Base-by-base conservation (phyloP, 2,113 vertebrate species). In the Phocoena sinus region DNA sequence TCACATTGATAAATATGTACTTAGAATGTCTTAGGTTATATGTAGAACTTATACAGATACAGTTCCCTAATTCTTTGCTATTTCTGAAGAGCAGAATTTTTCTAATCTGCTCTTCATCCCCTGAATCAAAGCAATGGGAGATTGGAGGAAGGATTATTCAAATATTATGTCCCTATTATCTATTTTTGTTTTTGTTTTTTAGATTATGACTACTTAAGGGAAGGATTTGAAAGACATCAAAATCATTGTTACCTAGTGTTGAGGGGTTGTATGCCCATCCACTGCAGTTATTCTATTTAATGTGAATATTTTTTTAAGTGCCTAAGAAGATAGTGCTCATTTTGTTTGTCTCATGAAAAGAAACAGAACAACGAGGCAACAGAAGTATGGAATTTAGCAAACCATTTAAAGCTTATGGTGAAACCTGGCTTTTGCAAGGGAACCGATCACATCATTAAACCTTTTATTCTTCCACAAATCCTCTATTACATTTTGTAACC, bases 221-320 rank as follows among this genome's bases (percentile, higher is more conserved):
- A 98, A 98, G 85, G 67, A 97, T 98, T 97, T 97, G 95, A 98
- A 98, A 98, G 96, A 98, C 98, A 97, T 97, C 95, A 97, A 98
- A 98, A 98, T 97, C 94, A 98, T 98, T 98, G 95, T 98, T 98
- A 93, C 96, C 94, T 98, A 89, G 89, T 97, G 94, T 97, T 94
- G 97, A 98, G 84, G 71, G 97, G 63, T 94, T 98, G 73, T 96
- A 91, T 97, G 93, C 71, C 86, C 89, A 93, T 94, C 91, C 81
- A 92, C 60, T 96, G 86, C 94, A 95, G 84, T 95, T 97, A 96
- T 96, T 98, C 89, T 98, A 80, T 98, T 98, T 98, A 98, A 98
- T 95, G 97, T 92, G 91, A 94, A 95, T 97, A 71, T 97, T 98
- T 98, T 98, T 98, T 97, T 97, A 98, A 97, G 98, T 98, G 93